A percentile compares a stretch with the other conserved stretches of the same genome.
Conservation (phyloP, 1,140 invertebrate species). For the Drosophila kohkoa region DNA sequence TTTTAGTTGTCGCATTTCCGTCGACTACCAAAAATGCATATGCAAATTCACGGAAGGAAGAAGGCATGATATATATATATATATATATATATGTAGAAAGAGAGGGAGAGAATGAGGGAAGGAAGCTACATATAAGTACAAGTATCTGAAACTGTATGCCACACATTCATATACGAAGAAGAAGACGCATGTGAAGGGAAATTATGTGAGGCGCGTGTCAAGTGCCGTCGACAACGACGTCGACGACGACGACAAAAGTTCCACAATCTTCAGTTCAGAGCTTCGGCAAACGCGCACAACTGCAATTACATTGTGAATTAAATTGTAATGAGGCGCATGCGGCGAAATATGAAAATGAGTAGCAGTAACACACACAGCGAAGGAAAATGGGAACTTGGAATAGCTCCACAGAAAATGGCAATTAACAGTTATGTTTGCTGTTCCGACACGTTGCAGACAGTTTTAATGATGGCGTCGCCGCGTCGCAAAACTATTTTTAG, state of each 20-base stretch:
- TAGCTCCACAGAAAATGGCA: constrained; percentile 63
- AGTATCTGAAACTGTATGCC: constrained; percentile 22
- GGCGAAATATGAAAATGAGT: constrained; percentile 75
- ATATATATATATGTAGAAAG: no score
- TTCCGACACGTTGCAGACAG: constrained; percentile 77
- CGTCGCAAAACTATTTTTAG: constrained; percentile 71
- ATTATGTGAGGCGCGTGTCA: constrained; percentile 80
- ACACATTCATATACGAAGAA: constrained; percentile 29
- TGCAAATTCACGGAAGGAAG: constrained; percentile 44
- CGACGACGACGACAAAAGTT: constrained; percentile 5
- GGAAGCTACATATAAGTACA: constrained; percentile 53
- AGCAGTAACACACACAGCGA: constrained; percentile 24
- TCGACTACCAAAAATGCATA: constrained; percentile 76
- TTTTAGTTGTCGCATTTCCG: constrained; percentile 78
- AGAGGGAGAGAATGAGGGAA: not conserved
- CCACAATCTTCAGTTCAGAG: constrained; percentile 23
- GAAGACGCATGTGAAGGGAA: constrained; percentile 49
- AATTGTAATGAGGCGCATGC: constrained; percentile 82
- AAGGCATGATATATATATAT: not conserved
- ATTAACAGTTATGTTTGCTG: constrained; percentile 82
- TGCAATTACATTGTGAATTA: constrained; percentile 83
- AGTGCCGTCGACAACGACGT: constrained; percentile 50
- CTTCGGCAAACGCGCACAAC: constrained; percentile 29
- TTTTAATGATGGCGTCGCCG: constrained; percentile 70
- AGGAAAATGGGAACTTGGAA: constrained; percentile 19